Evolutionary conservation across 2,797 vertebrate species (phyloP).

Genomic region (Sitta carolinensis): DNA sequence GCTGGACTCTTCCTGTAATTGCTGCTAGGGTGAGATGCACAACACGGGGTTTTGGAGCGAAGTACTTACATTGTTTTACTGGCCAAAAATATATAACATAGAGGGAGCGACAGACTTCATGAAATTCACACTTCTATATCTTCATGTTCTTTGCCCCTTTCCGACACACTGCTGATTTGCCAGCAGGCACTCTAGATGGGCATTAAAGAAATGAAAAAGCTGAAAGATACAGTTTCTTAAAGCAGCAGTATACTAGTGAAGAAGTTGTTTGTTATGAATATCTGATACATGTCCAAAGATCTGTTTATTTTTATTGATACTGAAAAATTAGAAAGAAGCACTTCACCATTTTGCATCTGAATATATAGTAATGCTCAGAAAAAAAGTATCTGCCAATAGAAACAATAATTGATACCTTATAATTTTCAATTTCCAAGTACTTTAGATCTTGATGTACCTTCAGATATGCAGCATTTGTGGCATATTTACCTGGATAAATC

Average conservation of each 20-base stretch:
- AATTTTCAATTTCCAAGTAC: not conserved
- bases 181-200: conserved; percentile 65
- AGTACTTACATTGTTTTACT: conserved; percentile 69
- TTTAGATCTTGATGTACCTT: not conserved
- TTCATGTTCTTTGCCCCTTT: conserved; percentile 64
- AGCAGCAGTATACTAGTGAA: conserved; percentile 19
- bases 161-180: conserved; percentile 65
- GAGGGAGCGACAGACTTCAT: conserved; percentile 51
- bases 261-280: not conserved
- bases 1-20: conserved; percentile 75
- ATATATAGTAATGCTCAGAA: not conserved
- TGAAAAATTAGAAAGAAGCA: not conserved
- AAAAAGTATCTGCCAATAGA: not conserved
- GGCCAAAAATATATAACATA: conserved; percentile 46
- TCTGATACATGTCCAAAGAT: not conserved
- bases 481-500: conserved; percentile 20
- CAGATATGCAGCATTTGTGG: not conserved
- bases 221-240: conserved; percentile 63
- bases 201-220: conserved; percentile 69
- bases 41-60: conserved; percentile 63
- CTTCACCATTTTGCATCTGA: not conserved
- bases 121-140: conserved; percentile 65
- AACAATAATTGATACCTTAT: not conserved
- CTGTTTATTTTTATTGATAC: not conserved
- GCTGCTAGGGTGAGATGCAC: conserved; percentile 65